Base-by-base conservation (phyloP, 2,888 invertebrate genomes). In the Hartigia nigra region DNA sequence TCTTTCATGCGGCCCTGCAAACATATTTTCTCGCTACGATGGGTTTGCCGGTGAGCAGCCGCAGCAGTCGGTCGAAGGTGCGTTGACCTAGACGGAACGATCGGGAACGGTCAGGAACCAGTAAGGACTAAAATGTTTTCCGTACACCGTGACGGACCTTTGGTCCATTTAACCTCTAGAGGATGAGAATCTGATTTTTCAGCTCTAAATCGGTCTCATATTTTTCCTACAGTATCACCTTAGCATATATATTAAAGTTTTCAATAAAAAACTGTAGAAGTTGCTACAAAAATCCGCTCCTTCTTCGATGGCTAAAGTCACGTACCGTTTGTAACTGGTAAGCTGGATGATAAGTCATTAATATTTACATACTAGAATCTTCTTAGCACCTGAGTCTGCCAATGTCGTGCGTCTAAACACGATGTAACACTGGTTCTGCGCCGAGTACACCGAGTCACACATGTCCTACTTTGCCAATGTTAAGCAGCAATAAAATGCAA, bases 61-160 rank as follows among this genome's bases (percentile, higher is more conserved):
- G 55, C 75, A 39, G 74, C 31, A n/a, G 31, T 31, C 76, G 76
- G 74, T 76, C 76, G 78, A 74, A 78, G 69, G 80, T 78, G 35
- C 78, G 78, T 80, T 80, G 80, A 80, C 80, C 80, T 74, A 76
- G 70, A 74, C 76, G 69, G 74, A 70, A 76, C 69, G 37, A 34
- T 70, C 77, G 23, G 55, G 55, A 55, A 55, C 9, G 23, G 23
- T 55, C 55, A 9, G 55, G 55, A 23, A 55, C 55, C 55, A 55
- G 14, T 55, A 55, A 23, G 1, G 9, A 55, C 55, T 55, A 55
- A 9, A 55, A 55, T 55, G 55, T 55, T 55, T 55, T 55, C 55
- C 23, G 9, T 14, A 55, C 9, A 23, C 9, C 55, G 23, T 55
- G 55, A 55, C 55, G 14, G 9, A 55, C 23, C 55, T 55, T 55